Base-by-base conservation (phyloP, 2,888 invertebrate species). In the Apamea sordens region DNA sequence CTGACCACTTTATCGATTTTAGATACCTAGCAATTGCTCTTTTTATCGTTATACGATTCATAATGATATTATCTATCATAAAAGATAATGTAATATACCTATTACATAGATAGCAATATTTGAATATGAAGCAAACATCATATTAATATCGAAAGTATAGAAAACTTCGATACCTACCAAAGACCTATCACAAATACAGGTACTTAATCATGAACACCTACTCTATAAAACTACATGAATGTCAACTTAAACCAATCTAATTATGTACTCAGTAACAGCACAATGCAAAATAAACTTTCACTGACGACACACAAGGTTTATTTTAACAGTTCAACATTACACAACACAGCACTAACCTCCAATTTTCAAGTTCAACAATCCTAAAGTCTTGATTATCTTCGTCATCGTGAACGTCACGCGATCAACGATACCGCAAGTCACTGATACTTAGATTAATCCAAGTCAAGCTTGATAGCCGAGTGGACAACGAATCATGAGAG, bases 261-360 rank as follows among this genome's bases (percentile, higher is more conserved):
- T 28, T 5, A 32, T 74, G 36, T 18, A 47, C 47, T 64, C 24
- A 74, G 47, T 50, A 63, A 50, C 36, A 79, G 21, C 63, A 24
- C 71, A 84, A 59, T 64, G 36, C 53, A 79, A 77, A 74, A 67
- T 44, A 67, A 74, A 68, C 83, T 76, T 65, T 73, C 64, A 80
- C 28, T 32, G 63, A 59, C 28, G 72, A 64, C 65, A 63, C 47
- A 79, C 79, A 83, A 68, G 71, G 79, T 74, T 68, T 63, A 76
- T 41, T 63, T 36, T 50, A 47, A 56, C 71, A 82, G 32, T 69
- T 77, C 56, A 76, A 73, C 13, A 18, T 75, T 75, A 80, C 32
- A 80, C 61, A 79, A 84, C 69, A 85, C 67, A 77, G 73, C 71
- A 94, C 94, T 93, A 91, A 95, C 95, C 95, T 94, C 91, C 91